These are phyloP conservation scores for Nasonia giraulti DNA, from an alignment of 1,140 invertebrate genomes.

Conservation along the genomic window DNA sequence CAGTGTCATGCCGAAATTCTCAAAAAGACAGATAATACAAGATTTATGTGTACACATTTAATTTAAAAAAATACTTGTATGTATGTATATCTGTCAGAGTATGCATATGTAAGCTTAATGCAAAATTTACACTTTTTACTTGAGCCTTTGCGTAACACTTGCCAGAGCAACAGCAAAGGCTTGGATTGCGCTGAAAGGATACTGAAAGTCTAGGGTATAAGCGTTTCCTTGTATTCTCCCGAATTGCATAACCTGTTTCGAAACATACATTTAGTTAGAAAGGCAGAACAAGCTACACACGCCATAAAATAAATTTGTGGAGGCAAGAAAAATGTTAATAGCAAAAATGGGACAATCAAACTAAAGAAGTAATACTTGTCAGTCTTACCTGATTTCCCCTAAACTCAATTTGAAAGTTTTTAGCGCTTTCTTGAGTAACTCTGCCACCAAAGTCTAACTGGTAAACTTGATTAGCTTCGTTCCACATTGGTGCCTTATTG, in stretches of 20 bases:
- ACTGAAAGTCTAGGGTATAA: conserved; percentile 99
- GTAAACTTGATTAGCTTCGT: conserved; percentile 99
- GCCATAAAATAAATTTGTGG: no score
- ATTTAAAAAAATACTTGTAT: conserved; percentile 49
- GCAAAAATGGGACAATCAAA: background rate
- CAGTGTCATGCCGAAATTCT: conserved; percentile 11
- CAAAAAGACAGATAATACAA: conserved; percentile 19
- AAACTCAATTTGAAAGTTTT: conserved; percentile 99
- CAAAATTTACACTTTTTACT: conserved; percentile 79
- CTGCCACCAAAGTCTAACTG: conserved; percentile 99
- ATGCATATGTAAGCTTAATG: conserved; percentile 3
- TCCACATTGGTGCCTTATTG: conserved; percentile 99
- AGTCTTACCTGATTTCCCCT: conserved; percentile 91
- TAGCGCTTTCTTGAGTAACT: conserved; percentile 99
- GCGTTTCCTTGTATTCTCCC: conserved; percentile 98
- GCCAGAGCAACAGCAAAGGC: conserved; percentile 98
- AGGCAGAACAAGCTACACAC: no score
- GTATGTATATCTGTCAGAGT: conserved; percentile 28
- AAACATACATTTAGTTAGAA: conserved; percentile 43
- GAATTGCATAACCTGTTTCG: conserved; percentile 97
- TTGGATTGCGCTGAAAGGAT: conserved; percentile 98
- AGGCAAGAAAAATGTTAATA: no score
- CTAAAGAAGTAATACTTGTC: background rate
- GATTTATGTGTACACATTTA: conserved; percentile 29
- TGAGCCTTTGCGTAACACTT: conserved; percentile 98